A percentile compares a stretch with the other conserved stretches of the same genome.
Conservation (phyloP, 2,888 invertebrate genomes). For the Arctia plantaginis region DNA sequence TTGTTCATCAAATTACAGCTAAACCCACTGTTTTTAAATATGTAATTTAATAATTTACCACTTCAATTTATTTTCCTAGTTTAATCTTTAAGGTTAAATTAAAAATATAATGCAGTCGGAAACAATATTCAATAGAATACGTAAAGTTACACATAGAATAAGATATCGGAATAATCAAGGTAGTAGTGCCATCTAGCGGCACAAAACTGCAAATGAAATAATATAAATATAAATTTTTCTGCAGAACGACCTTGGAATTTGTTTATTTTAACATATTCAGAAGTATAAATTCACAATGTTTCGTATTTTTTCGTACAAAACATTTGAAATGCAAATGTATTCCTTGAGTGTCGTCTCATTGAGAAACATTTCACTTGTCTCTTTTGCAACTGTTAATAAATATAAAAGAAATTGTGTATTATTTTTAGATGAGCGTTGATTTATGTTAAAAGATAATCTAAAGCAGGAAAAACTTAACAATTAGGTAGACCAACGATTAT, state of each 20-base stretch:
- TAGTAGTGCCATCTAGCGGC: constrained; percentile 10
- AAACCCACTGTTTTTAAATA: too few species aligned
- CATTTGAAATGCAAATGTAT: constrained; percentile 18
- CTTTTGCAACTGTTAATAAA: constrained; percentile 15
- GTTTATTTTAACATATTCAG: neutral
- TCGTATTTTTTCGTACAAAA: constrained; percentile 8
- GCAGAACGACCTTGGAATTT: neutral
- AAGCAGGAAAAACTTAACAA: neutral
- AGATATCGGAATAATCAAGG: neutral
- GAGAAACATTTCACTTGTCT: constrained; percentile 15
- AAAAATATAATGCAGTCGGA: neutral
- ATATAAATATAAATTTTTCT: neutral
- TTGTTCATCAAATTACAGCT: too few species aligned
- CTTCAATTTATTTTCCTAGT: too few species aligned
- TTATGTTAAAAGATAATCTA: neutral
- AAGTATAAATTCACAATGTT: constrained; percentile 5
- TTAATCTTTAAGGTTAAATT: neutral
- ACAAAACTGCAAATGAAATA: neutral
- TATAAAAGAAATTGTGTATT: constrained; percentile 3
- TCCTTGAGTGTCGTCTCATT: constrained; percentile 11
- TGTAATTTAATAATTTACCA: too few species aligned
- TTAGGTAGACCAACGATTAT: neutral
- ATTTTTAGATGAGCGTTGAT: neutral
- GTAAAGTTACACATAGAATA: neutral
- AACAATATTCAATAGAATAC: neutral